Conservation (phyloP, 2,113 vertebrate genomes). For the Recurvirostra avosetta region DNA sequence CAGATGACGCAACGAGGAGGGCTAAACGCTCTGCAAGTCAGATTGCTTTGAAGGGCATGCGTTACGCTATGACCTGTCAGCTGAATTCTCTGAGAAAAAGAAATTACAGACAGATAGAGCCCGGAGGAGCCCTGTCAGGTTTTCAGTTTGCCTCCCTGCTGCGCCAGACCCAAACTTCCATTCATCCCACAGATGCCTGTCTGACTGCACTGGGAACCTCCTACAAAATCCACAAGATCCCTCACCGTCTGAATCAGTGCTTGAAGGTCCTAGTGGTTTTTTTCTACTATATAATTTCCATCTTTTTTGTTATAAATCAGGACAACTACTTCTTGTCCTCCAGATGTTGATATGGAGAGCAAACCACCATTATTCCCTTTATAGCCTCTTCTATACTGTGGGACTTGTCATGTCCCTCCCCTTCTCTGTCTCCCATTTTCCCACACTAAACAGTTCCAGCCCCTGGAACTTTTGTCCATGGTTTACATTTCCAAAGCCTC, state of each 20-base stretch:
- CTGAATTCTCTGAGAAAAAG: not conserved
- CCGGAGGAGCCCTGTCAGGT: not conserved
- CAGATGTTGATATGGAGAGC: not conserved
- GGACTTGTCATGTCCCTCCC: not conserved
- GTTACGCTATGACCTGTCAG: not conserved
- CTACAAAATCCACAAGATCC: not conserved
- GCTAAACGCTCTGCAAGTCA: not conserved
- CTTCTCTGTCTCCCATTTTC: not conserved
- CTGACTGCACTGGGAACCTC: not conserved
- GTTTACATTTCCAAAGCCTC: not conserved
- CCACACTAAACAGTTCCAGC: not conserved
- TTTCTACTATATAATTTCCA: not conserved
- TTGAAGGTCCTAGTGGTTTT: not conserved
- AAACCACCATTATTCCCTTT: not conserved
- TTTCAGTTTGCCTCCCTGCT: not conserved
- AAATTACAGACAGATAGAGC: not conserved
- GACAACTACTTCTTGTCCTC: not conserved
- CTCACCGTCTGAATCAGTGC: not conserved
- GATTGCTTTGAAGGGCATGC: not conserved
- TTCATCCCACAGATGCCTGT: no score
- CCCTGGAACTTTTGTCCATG: not conserved
- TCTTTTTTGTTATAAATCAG: not conserved
- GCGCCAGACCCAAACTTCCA: not conserved
- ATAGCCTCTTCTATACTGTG: not conserved
- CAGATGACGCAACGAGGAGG: not conserved